These are phyloP conservation scores for Sepioteuthis lessoniana DNA, from an alignment of 2,888 invertebrate species.

Conservation along the genomic window DNA sequence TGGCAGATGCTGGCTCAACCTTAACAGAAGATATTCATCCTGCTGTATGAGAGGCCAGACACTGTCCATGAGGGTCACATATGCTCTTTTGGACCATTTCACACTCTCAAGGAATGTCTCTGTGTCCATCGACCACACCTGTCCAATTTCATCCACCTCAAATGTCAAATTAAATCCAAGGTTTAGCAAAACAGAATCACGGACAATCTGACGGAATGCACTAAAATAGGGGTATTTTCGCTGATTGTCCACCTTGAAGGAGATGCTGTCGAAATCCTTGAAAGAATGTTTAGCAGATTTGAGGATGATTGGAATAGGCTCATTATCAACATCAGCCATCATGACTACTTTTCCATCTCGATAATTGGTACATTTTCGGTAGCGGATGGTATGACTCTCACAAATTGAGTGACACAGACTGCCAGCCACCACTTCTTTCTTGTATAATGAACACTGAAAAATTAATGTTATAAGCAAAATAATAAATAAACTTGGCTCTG, in stretches of 20 bases:
- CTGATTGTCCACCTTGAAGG: not conserved
- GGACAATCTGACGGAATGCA: slow-evolving; percentile 52
- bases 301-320: slow-evolving; percentile 49
- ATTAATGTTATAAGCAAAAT: slow-evolving; percentile 24
- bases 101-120: not conserved
- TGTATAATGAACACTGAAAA: slow-evolving; percentile 73
- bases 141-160: slow-evolving; percentile 48
- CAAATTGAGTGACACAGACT: slow-evolving; percentile 82
- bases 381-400: slow-evolving; percentile 77
- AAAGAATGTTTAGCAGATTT: slow-evolving; percentile 51
- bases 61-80: slow-evolving; percentile 69
- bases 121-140: not conserved
- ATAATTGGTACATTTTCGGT: slow-evolving; percentile 80
- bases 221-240: not conserved
- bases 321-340: slow-evolving; percentile 49
- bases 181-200: slow-evolving; percentile 50
- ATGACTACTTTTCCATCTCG: slow-evolving; percentile 78
- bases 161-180: slow-evolving; percentile 52
- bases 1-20: slow-evolving; percentile 79
- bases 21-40: slow-evolving; percentile 81
- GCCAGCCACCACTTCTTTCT: slow-evolving; percentile 79
- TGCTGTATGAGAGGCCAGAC: slow-evolving; percentile 81
- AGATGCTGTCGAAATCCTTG: slow-evolving; percentile 49
- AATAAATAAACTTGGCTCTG: too few species aligned
- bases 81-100: not conserved